Percentiles rank a stretch among this genome's conserved stretches.
These are phyloP conservation scores for Bombus sibiricus DNA, from an alignment of 1,140 invertebrate genomes.

Conservation along the genomic window DNA sequence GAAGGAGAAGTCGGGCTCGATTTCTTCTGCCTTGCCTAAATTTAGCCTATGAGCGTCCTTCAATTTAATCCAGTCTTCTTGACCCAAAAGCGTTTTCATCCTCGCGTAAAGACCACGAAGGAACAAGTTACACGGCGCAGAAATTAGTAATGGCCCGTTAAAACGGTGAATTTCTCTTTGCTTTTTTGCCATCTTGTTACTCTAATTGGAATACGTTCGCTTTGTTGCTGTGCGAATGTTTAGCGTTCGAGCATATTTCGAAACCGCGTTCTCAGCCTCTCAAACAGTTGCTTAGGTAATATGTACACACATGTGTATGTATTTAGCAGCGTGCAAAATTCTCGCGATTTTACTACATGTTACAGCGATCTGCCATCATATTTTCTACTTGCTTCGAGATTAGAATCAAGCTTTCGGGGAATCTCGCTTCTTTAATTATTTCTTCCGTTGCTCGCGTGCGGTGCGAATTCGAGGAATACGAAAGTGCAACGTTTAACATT, in stretches of 20 bases:
- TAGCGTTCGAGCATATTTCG: background rate
- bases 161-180: background rate
- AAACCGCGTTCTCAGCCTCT: background rate
- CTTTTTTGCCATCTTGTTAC: background rate
- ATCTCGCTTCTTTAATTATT: background rate
- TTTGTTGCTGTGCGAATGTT: background rate
- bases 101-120: slow-evolving; percentile 3
- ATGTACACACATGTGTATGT: too few species aligned
- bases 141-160: slow-evolving; percentile 32
- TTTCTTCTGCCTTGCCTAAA: slow-evolving; percentile 50
- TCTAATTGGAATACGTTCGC: background rate
- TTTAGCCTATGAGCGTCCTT: slow-evolving; percentile 60
- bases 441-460: too few species aligned
- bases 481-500: background rate
- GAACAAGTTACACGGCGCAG: slow-evolving; percentile 28
- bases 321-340: background rate
- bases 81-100: slow-evolving; percentile 52
- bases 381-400: background rate
- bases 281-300: background rate
- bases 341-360: background rate
- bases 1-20: slow-evolving; percentile 34
- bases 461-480: background rate
- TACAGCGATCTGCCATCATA: too few species aligned
- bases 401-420: too few species aligned
- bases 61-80: slow-evolving; percentile 63